phyloP scores from a whole-genome alignment of 2,888 invertebrate species.

The Lycia hirtaria region DNA sequence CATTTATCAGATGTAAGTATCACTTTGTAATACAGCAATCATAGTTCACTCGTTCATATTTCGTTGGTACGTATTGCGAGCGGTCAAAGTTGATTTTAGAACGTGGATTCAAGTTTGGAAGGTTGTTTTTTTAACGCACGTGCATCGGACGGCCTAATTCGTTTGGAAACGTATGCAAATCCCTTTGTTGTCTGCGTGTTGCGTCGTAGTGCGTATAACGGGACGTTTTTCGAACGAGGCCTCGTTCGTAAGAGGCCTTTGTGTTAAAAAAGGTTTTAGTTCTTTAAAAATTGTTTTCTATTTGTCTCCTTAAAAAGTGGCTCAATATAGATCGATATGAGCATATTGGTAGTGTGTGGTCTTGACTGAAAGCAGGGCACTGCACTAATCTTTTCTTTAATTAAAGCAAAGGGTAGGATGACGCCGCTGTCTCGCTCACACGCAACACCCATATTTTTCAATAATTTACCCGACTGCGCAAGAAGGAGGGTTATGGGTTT shows the following conservation, averaged over 20 bases:
- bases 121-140: slow-evolving; percentile 36
- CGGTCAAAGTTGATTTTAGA: slow-evolving; percentile 42
- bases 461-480: too few relatives aligned
- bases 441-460: too few relatives aligned
- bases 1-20: background rate
- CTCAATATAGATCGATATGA: too few relatives aligned
- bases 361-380: too few relatives aligned
- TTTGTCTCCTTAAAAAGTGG: too few relatives aligned
- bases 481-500: too few relatives aligned
- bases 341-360: too few relatives aligned
- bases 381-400: too few relatives aligned
- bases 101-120: slow-evolving; percentile 34
- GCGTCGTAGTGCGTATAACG: slow-evolving; percentile 64
- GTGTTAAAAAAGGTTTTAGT: background rate
- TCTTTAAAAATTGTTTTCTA: too few relatives aligned
- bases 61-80: slow-evolving; percentile 20
- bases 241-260: background rate
- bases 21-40: slow-evolving; percentile 22
- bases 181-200: slow-evolving; percentile 77
- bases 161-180: slow-evolving; percentile 78
- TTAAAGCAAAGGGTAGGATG: too few relatives aligned
- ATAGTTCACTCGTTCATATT: slow-evolving; percentile 25
- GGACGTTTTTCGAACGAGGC: slow-evolving; percentile 57
- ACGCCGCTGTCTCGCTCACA: too few relatives aligned
- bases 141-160: slow-evolving; percentile 50